Conservation (phyloP, 2,113 vertebrate species). For the Xenopus tropicalis region UCB_Xtro_10.0 CM004451.2:17128501-17129000, state of each 20-base stretch:
- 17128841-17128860: neutral
- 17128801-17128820: too few species aligned
- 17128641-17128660: neutral
- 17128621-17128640: neutral
- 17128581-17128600: too few species aligned
- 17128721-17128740: neutral
- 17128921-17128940: neutral
- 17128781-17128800: too few species aligned
- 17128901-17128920: neutral
- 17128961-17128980: neutral
- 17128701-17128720: neutral
- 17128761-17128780: too few species aligned
- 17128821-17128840: too few species aligned
- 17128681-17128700: neutral
- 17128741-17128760: neutral
- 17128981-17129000: neutral
- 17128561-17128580: too few species aligned
- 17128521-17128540: too few species aligned
- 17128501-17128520: neutral
- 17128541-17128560: too few species aligned
- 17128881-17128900: neutral
- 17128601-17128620: neutral
- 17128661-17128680: neutral
- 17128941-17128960: neutral
- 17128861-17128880: neutral